These are phyloP conservation scores for Galleria mellonella DNA, from an alignment of 1,140 invertebrate species.

Conservation along the genomic window DNA sequence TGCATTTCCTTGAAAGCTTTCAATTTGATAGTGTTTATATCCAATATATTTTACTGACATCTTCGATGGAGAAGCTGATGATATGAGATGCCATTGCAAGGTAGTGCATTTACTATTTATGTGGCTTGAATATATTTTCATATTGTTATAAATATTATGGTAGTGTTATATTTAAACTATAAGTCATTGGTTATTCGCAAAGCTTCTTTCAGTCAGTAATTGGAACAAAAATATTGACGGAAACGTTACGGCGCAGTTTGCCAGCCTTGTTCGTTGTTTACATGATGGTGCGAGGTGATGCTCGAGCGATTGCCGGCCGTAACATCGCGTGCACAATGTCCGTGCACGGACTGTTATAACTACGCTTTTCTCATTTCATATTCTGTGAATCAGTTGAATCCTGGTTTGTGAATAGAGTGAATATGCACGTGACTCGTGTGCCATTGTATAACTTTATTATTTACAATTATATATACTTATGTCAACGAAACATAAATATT, in stretches of 20 bases:
- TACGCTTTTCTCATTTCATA: constrained; percentile 33
- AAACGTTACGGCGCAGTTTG: constrained; percentile 19
- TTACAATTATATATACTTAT: too few relatives aligned
- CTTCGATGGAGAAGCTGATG: too few relatives aligned
- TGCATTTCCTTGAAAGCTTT: constrained; percentile 35
- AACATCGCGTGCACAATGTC: constrained; percentile 32
- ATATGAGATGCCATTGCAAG: too few relatives aligned
- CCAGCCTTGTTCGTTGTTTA: constrained; percentile 36
- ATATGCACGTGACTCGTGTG: constrained; percentile 7
- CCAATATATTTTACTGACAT: neutral
- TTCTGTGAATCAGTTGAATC: constrained; percentile 6
- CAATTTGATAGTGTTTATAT: constrained; percentile 8
- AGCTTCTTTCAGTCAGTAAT: neutral
- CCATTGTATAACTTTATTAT: too few relatives aligned
- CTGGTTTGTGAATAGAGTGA: constrained; percentile 6
- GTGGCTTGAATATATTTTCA: too few relatives aligned
- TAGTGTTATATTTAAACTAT: neutral
- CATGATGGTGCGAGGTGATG: constrained; percentile 18
- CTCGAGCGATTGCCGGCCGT: constrained; percentile 15
- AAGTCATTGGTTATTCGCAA: neutral
- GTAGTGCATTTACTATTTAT: too few relatives aligned
- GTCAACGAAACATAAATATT: too few relatives aligned
- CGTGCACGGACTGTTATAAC: constrained; percentile 15
- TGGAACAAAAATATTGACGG: constrained; percentile 20
- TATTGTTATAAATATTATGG: too few relatives aligned